These are phyloP conservation scores for Mesopsocus fuscifrons DNA, from an alignment of 2,888 invertebrate genomes.

Conservation along the genomic window DNA sequence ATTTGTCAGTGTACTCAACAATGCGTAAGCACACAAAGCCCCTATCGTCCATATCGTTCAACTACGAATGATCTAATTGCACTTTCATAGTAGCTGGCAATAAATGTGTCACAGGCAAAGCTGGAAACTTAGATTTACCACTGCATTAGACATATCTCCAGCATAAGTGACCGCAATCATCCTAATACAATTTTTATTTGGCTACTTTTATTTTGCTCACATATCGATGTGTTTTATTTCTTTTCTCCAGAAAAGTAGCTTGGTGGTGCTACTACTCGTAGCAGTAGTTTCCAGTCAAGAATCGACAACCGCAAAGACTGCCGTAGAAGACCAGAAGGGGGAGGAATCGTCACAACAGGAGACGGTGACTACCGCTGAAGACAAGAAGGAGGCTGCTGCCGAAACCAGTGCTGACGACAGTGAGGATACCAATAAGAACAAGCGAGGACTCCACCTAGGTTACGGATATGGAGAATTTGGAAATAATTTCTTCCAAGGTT, in stretches of 20 bases:
- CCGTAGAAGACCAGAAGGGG: slow-evolving; percentile 4
- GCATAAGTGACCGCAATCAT: too few relatives aligned
- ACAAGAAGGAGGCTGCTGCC: neutral
- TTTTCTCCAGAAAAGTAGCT: slow-evolving; percentile 1
- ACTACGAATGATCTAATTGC: too few relatives aligned
- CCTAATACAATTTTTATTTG: too few relatives aligned
- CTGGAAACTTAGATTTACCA: too few relatives aligned
- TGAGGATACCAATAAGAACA: neutral
- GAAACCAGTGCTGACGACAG: neutral
- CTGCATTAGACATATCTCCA: too few relatives aligned
- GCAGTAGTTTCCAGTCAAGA: neutral
- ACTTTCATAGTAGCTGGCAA: too few relatives aligned
- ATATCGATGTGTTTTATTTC: too few relatives aligned
- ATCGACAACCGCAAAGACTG: neutral
- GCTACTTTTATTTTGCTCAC: too few relatives aligned
- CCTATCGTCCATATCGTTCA: too few relatives aligned
- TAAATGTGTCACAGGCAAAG: too few relatives aligned
- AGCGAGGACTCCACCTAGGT: slow-evolving; percentile 4
- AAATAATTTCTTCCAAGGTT: neutral
- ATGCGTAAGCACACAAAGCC: too few relatives aligned
- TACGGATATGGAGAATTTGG: slow-evolving; percentile 4
- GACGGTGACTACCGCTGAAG: neutral
- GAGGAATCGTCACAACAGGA: slow-evolving; percentile 3
- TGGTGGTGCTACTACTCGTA: neutral
- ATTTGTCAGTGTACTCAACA: too few relatives aligned